A percentile compares a stretch with the other conserved stretches of the same genome.
phyloP scores from a whole-genome alignment of 2,113 vertebrate genomes.

The Anguilla rostrata region DNA sequence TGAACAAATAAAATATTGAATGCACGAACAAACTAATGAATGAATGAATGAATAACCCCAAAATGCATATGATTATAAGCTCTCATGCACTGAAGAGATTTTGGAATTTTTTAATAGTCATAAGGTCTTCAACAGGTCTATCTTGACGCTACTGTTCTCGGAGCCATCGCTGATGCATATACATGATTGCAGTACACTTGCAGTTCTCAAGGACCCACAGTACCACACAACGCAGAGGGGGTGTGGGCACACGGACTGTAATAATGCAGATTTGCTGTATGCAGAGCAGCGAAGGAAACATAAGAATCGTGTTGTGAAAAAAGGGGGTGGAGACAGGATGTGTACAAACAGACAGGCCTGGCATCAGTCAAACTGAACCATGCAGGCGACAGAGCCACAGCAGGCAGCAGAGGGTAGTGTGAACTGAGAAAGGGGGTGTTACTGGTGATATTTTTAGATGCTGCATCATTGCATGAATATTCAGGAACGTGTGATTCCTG shows the following conservation, averaged over 20 bases:
- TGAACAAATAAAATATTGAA: background rate
- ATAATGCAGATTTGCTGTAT: background rate
- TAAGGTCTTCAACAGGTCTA: too few species aligned
- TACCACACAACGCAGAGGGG: background rate
- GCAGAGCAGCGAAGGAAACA: conserved; percentile 14
- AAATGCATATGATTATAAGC: background rate
- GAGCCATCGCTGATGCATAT: background rate
- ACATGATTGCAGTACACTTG: background rate
- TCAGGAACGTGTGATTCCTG: background rate
- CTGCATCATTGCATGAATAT: background rate
- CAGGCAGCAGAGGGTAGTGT: background rate
- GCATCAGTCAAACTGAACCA: background rate
- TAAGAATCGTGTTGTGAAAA: background rate
- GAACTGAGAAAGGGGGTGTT: too few species aligned
- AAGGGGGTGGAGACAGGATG: background rate
- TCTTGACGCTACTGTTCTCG: background rate
- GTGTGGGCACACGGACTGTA: background rate
- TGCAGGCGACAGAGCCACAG: conserved; percentile 5
- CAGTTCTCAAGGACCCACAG: background rate
- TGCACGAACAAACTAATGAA: too few species aligned
- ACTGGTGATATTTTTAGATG: too few species aligned
- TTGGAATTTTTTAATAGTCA: background rate
- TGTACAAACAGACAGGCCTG: background rate
- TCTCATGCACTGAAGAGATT: background rate
- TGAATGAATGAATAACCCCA: background rate